Conservation (phyloP, 2,797 vertebrate species). For the Adrianichthys oophorus region DNA sequence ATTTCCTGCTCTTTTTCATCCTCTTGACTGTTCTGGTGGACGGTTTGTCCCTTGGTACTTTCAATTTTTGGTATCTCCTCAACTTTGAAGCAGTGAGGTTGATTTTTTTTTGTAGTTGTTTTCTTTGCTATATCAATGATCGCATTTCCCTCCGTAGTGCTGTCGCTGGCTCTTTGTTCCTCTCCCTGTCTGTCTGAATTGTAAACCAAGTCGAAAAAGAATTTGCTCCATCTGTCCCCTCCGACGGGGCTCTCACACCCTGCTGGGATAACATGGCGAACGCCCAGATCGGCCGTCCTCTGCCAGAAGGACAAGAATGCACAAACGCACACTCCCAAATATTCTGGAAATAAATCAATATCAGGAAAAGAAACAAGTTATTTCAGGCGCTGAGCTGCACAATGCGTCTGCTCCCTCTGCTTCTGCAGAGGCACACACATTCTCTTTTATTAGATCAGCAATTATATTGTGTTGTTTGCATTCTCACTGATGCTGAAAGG, state of each 20-base stretch:
- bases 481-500: slow-evolving; percentile 32
- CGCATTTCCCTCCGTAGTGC: slow-evolving; percentile 56
- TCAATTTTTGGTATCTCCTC: slow-evolving; percentile 58
- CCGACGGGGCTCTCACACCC: slow-evolving; percentile 59
- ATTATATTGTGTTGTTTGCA: slow-evolving; percentile 13
- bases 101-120: slow-evolving; percentile 42
- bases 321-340: slow-evolving; percentile 26
- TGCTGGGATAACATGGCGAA: slow-evolving; percentile 64
- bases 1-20: slow-evolving; percentile 61
- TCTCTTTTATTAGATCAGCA: neutral
- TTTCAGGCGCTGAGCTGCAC: neutral
- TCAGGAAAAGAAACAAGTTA: slow-evolving; percentile 17
- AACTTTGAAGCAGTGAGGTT: slow-evolving; percentile 53
- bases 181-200: slow-evolving; percentile 59
- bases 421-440: slow-evolving; percentile 16
- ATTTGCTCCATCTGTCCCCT: slow-evolving; percentile 75
- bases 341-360: slow-evolving; percentile 19
- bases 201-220: slow-evolving; percentile 64
- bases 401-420: slow-evolving; percentile 12
- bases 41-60: slow-evolving; percentile 57
- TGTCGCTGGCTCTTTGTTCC: slow-evolving; percentile 53
- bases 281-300: slow-evolving; percentile 52
- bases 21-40: slow-evolving; percentile 51
- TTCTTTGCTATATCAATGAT: slow-evolving; percentile 66
- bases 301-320: slow-evolving; percentile 53